Conservation (phyloP, 2,888 invertebrate species). For the Ceriagrion tenellum region DNA sequence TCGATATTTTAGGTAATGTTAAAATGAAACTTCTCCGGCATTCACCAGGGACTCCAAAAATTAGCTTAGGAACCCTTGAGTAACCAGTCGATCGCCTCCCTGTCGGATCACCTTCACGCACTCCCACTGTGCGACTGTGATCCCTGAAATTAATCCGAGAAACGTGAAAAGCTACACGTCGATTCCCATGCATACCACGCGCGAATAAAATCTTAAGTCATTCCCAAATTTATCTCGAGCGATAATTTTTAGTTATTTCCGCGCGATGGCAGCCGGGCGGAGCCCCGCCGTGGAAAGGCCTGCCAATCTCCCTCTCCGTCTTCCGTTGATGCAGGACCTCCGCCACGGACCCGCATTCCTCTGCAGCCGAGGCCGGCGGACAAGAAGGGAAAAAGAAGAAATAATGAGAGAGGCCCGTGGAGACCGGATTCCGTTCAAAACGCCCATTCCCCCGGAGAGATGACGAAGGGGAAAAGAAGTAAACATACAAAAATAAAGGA, state of each 20-base stretch:
- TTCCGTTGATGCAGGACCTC: not conserved
- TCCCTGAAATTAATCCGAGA: too few relatives aligned
- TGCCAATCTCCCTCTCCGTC: not conserved
- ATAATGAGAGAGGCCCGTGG: not conserved
- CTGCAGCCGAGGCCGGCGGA: not conserved
- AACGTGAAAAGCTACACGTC: too few relatives aligned
- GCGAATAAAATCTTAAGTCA: not conserved
- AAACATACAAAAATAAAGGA: constrained; percentile 15
- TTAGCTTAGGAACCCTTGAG: too few relatives aligned
- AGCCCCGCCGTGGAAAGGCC: not conserved
- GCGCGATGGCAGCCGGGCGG: not conserved
- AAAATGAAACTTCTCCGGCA: too few relatives aligned
- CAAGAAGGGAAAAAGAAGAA: not conserved
- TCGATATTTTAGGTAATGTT: too few relatives aligned
- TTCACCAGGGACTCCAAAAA: too few relatives aligned
- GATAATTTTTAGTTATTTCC: not conserved
- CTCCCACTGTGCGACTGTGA: too few relatives aligned
- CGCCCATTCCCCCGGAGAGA: not conserved
- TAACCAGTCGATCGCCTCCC: too few relatives aligned
- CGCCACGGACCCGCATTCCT: not conserved
- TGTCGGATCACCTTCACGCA: too few relatives aligned
- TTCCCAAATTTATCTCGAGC: not conserved
- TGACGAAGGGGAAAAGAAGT: not conserved
- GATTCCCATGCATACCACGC: not conserved
- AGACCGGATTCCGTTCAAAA: not conserved